phyloP scores from a whole-genome alignment of 2,888 invertebrate genomes.

The Acanthococcus lagerstroemiae region DNA sequence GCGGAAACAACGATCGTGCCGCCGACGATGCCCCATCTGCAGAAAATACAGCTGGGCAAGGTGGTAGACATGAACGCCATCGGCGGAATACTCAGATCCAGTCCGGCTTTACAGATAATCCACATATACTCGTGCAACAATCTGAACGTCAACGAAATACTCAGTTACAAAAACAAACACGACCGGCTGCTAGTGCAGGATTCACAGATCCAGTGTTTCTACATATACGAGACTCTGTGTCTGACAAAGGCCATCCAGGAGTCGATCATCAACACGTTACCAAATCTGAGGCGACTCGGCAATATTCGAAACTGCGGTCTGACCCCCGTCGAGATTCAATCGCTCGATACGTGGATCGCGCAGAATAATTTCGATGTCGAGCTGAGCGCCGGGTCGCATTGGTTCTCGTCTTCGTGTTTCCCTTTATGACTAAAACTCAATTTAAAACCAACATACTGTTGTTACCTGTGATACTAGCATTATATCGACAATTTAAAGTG shows the following conservation, averaged over 20 bases:
- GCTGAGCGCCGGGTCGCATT: constrained; percentile 42
- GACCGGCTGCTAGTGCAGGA: constrained; percentile 32
- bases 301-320: constrained; percentile 44
- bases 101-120: constrained; percentile 41
- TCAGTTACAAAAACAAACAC: constrained; percentile 36
- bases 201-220: constrained; percentile 40
- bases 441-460: not conserved
- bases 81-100: constrained; percentile 40
- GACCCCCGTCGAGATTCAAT: constrained; percentile 41
- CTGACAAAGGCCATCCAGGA: constrained; percentile 41
- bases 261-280: constrained; percentile 41
- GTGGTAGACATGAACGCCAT: constrained; percentile 41
- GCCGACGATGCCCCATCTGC: constrained; percentile 37
- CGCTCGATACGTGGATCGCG: constrained; percentile 39
- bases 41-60: constrained; percentile 41
- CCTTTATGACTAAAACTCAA: constrained; percentile 10
- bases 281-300: constrained; percentile 41
- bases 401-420: constrained; percentile 41
- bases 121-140: constrained; percentile 43
- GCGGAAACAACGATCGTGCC: constrained; percentile 6
- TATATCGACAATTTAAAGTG: not conserved
- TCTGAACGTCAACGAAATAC: constrained; percentile 41
- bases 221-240: constrained; percentile 42
- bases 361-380: constrained; percentile 42
- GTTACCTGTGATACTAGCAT: constrained; percentile 13